Percentiles rank a stretch among this genome's conserved stretches.
Evolutionary conservation across 1,140 invertebrate genomes (phyloP).

Genomic region (Neodiprion pinetum): DNA sequence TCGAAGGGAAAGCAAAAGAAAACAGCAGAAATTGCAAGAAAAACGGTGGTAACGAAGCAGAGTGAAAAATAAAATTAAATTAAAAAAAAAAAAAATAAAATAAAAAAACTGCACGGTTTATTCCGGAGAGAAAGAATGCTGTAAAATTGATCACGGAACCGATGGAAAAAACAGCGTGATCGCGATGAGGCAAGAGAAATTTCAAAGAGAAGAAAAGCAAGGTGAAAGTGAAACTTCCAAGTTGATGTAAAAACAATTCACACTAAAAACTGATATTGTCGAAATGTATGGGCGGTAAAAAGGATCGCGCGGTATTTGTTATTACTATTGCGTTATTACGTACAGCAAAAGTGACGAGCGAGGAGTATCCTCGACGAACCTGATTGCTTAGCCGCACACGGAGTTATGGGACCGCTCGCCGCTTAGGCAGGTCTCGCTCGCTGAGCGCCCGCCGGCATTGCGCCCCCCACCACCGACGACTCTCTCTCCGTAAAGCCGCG

Average conservation of each 20-base stretch:
- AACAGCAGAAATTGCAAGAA: neutral
- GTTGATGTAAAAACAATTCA: neutral
- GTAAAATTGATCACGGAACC: neutral
- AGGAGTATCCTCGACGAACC: conserved; percentile 38
- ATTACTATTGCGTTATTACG: no score
- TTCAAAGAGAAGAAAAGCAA: neutral
- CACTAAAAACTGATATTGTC: neutral
- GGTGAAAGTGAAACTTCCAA: neutral
- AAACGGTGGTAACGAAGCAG: neutral
- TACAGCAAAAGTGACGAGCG: neutral
- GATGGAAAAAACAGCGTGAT: neutral
- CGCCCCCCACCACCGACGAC: conserved; percentile 34
- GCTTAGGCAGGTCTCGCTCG: conserved; percentile 31
- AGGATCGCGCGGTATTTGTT: no score
- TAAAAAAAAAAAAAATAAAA: neutral
- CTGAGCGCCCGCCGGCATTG: conserved; percentile 35
- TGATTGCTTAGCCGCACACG: conserved; percentile 53
- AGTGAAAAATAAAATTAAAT: neutral
- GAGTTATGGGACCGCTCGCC: conserved; percentile 52
- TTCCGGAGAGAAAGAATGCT: no score
- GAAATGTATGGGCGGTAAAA: neutral
- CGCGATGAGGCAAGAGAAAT: neutral
- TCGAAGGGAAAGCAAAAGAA: conserved; percentile 5
- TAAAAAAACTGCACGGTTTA: neutral
- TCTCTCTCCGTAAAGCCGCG: conserved; percentile 1